Base-by-base conservation (phyloP, 2,888 invertebrate species). In the Apotomis turbidana region DNA sequence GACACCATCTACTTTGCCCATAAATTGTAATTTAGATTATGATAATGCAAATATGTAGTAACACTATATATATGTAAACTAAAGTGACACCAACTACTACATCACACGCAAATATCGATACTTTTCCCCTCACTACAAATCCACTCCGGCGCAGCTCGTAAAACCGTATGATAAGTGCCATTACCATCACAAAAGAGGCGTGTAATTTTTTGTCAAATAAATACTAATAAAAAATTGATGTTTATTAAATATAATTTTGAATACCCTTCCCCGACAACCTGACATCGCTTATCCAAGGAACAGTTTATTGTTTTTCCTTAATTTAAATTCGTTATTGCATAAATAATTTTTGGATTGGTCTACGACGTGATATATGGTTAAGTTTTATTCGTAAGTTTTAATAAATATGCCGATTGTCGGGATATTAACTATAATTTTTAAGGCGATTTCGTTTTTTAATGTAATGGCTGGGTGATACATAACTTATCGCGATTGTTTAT, bases 171-270 rank as follows among this genome's bases (percentile, higher is more conserved):
- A 90, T 91, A 91, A 89, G 85, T 83, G 79, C 90, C 88, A 92
- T 93, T 91, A 91, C 88, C 88, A 92, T 91, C 90, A 91, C 92
- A 93, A 93, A 91, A 86, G 91, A 89, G 86, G 87, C 91, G 87
- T 90, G 89, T 93, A 90, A 92, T 93, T 93, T 91, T 93, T 93
- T 93, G 93, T 93, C 93, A 92, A 91, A 93, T 93, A 93, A 93
- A 93, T 93, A 90, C 82, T 89, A 92, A 91, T 91, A 92, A 92
- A 91, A 89, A 82, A 85, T 87, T 86, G 87, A 90, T 90, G 89
- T 92, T 91, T 92, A 93, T 92, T 91, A 91, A 93, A 91, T 90
- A 91, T 89, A 89, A 90, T 87, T 87, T 87, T 80, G 78, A 85
- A 87, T 44, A 49, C 54, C 62, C 38, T 10, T 49, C 49, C 9